Conservation (phyloP, 2,888 invertebrate genomes). For the Mesodorylaimus sp. region DNA sequence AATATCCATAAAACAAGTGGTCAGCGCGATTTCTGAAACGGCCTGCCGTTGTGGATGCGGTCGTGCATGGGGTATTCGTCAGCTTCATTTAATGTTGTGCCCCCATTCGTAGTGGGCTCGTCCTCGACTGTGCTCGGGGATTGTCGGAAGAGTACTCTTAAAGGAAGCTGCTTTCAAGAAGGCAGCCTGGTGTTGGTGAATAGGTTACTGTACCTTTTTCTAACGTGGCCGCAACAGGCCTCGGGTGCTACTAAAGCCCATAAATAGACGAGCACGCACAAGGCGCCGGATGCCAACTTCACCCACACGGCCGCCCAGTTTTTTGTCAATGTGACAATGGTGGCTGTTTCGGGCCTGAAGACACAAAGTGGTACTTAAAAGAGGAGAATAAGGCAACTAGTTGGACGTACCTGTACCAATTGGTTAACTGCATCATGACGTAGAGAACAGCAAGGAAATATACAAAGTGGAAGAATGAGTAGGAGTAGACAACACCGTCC, state of each 20-base stretch:
- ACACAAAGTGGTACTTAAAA: background rate
- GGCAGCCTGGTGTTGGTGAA: too few species aligned
- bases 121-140: too few species aligned
- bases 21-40: too few species aligned
- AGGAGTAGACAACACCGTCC: slow-evolving; percentile 33
- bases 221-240: slow-evolving; percentile 22
- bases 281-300: slow-evolving; percentile 36
- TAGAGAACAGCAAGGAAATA: slow-evolving; percentile 34
- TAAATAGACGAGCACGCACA: slow-evolving; percentile 33
- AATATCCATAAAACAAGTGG: too few species aligned
- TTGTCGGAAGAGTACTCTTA: too few species aligned
- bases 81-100: too few species aligned
- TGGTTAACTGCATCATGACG: slow-evolving; percentile 38
- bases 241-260: slow-evolving; percentile 30
- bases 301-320: slow-evolving; percentile 38
- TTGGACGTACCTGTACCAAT: slow-evolving; percentile 36
- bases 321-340: slow-evolving; percentile 31
- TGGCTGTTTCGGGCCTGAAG: slow-evolving; percentile 31
- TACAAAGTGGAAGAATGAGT: slow-evolving; percentile 36
- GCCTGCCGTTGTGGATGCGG: too few species aligned
- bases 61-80: too few species aligned
- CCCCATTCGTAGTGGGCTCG: too few species aligned
- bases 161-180: too few species aligned
- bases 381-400: background rate
- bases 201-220: background rate